Conservation (phyloP, 2,113 vertebrate genomes). For the Paracanthobrama guichenoti region DNA sequence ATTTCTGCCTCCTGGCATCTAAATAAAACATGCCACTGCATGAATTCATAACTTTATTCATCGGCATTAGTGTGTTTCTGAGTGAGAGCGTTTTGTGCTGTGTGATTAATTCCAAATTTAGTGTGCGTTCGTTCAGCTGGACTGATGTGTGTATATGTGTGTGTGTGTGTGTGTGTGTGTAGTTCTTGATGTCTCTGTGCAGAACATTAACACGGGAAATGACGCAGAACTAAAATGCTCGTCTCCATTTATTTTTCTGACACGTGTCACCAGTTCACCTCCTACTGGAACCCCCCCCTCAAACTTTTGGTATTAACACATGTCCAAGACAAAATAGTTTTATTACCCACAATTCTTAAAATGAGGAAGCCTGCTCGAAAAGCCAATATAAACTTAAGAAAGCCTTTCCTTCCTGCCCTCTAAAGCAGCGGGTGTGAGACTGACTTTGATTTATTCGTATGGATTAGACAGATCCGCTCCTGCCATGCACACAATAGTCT, state of each 20-base stretch:
- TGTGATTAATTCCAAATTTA: constrained; percentile 38
- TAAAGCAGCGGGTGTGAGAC: constrained; percentile 24
- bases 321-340: neutral
- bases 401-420: constrained; percentile 27
- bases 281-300: constrained; percentile 54
- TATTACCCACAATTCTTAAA: neutral
- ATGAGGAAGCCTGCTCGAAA: constrained; percentile 20
- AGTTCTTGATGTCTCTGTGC: constrained; percentile 63
- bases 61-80: constrained; percentile 33
- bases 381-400: constrained; percentile 30
- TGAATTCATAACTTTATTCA: constrained; percentile 35
- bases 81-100: constrained; percentile 27
- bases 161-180: constrained; percentile 7
- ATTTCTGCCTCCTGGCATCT: constrained; percentile 25
- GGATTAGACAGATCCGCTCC: constrained; percentile 51
- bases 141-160: neutral
- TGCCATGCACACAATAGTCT: constrained; percentile 56
- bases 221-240: constrained; percentile 71
- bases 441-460: constrained; percentile 53
- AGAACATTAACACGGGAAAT: constrained; percentile 73
- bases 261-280: constrained; percentile 57
- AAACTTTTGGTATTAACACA: constrained; percentile 52
- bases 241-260: constrained; percentile 63
- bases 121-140: constrained; percentile 11
- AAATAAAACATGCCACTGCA: constrained; percentile 14